Evolutionary conservation across 2,113 vertebrate genomes (phyloP).

Genomic region (Catharus minimus): DNA sequence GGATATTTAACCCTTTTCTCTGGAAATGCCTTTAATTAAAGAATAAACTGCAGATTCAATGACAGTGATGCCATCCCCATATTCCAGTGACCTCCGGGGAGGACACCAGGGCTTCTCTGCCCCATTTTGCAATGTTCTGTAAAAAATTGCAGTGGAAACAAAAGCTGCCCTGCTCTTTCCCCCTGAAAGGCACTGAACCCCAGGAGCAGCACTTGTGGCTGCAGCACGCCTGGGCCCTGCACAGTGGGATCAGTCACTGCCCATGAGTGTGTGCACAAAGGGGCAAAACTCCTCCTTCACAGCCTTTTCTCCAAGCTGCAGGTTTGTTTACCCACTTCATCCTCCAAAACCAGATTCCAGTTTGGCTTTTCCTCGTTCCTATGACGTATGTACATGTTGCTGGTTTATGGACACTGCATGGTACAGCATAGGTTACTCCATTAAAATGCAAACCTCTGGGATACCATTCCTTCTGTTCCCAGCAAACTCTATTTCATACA

Average conservation of each 20-base stretch:
- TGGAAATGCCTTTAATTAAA: constrained; percentile 21
- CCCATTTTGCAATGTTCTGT: neutral
- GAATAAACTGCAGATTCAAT: neutral
- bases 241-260: neutral
- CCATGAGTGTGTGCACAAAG: accelerated
- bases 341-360: constrained; percentile 8
- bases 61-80: neutral
- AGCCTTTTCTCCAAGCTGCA: neutral
- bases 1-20: constrained; percentile 8
- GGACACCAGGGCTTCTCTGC: neutral
- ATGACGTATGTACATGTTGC: neutral
- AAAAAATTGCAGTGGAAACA: accelerated
- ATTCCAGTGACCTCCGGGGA: neutral
- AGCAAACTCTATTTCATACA: neutral
- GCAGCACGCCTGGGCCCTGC: accelerated
- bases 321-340: neutral
- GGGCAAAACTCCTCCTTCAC: neutral
- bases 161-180: neutral
- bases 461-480: constrained; percentile 17
- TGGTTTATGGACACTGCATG: constrained; percentile 12
- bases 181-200: accelerated
- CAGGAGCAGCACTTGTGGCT: neutral
- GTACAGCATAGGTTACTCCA: constrained; percentile 42
- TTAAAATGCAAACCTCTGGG: constrained; percentile 33
- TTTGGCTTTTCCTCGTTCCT: neutral